phyloP scores from a whole-genome alignment of 2,888 invertebrate genomes.

The Watsonalla cultraria region DNA sequence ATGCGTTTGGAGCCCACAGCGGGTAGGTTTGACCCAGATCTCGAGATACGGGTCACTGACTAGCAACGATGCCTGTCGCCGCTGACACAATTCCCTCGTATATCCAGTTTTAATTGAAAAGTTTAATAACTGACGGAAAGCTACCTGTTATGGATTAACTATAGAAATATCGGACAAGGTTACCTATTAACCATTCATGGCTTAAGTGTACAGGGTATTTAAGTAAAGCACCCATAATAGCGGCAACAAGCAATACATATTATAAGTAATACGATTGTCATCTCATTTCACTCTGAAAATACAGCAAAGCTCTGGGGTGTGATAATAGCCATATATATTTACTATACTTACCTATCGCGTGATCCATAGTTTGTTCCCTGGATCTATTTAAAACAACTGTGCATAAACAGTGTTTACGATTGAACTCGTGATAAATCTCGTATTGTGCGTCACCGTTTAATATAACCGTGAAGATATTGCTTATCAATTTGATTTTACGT shows the following conservation, averaged over 20 bases:
- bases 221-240: too few relatives aligned
- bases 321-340: too few relatives aligned
- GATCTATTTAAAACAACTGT: background rate
- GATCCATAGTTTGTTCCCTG: background rate
- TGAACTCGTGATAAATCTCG: constrained; percentile 11
- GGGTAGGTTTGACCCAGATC: constrained; percentile 68
- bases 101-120: constrained; percentile 49
- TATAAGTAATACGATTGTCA: too few relatives aligned
- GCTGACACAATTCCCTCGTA: constrained; percentile 40
- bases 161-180: too few relatives aligned
- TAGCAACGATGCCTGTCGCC: constrained; percentile 28
- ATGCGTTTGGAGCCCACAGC: constrained; percentile 19
- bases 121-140: constrained; percentile 22
- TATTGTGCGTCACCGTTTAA: constrained; percentile 12
- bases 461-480: constrained; percentile 27
- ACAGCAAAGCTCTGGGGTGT: too few relatives aligned
- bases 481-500: constrained; percentile 23
- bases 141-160: constrained; percentile 5
- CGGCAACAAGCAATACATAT: too few relatives aligned
- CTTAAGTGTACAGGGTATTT: too few relatives aligned
- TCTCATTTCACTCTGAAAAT: too few relatives aligned
- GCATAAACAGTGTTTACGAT: background rate
- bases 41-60: constrained; percentile 57
- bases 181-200: constrained; percentile 1
- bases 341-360: background rate